A percentile compares a stretch with the other conserved stretches of the same genome.
Evolutionary conservation across 2,113 vertebrate species (phyloP).

Genomic region (Pholis gunnellus): DNA sequence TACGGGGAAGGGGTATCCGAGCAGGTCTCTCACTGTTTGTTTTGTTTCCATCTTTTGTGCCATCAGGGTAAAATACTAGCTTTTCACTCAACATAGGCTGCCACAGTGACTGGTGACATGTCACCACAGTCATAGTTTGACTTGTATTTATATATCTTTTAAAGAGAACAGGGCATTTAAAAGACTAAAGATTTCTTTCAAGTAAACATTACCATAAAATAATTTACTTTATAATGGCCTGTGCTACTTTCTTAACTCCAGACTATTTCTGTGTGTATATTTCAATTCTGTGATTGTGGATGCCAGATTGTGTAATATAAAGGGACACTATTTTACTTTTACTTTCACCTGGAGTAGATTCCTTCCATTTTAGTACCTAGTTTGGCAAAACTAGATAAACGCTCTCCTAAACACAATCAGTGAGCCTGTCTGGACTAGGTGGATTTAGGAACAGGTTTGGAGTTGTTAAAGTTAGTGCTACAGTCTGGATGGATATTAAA

Average conservation of each 20-base stretch:
- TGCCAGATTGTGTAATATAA: neutral
- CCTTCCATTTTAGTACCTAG: neutral
- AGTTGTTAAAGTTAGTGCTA: neutral
- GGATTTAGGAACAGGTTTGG: neutral
- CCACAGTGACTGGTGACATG: conserved; percentile 6
- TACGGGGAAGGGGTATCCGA: conserved; percentile 90
- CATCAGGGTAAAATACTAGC: conserved; percentile 24
- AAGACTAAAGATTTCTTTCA: neutral
- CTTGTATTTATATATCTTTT: neutral
- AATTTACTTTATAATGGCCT: neutral
- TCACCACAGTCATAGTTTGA: neutral
- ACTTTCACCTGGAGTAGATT: neutral
- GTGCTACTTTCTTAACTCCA: neutral
- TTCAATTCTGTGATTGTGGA: neutral
- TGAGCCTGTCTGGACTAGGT: neutral
- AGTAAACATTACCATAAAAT: neutral
- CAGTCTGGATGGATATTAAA: neutral
- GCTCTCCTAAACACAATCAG: neutral
- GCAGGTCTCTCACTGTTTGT: conserved; percentile 85
- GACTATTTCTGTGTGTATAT: neutral
- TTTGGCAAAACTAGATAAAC: neutral
- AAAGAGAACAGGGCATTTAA: conserved; percentile 4
- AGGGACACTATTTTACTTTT: neutral
- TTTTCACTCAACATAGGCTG: conserved; percentile 12
- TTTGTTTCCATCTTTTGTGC: conserved; percentile 44